Percentiles rank a stretch among this genome's conserved stretches.
Evolutionary conservation across 2,797 vertebrate species (phyloP).

Genomic region (Chromis chromis): DNA sequence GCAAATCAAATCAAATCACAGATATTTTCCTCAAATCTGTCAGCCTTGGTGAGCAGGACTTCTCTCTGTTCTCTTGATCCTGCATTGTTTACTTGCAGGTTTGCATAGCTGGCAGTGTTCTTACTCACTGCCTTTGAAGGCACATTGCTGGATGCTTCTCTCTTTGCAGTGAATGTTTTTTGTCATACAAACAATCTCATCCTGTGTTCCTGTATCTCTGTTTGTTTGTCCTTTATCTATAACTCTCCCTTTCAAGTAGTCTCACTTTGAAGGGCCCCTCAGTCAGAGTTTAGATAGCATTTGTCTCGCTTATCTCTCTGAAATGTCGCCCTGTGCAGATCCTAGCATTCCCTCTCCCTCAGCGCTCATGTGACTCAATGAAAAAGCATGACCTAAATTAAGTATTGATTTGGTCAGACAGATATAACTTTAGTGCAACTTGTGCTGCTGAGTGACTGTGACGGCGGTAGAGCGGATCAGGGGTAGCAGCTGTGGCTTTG

Average conservation of each 20-base stretch:
- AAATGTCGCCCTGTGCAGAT: constrained; percentile 43
- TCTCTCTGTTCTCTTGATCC: neutral
- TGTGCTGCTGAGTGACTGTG: neutral
- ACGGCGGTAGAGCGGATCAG: neutral
- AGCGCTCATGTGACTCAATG: constrained; percentile 3
- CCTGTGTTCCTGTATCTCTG: neutral
- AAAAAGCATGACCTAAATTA: constrained; percentile 34
- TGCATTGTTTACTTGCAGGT: neutral
- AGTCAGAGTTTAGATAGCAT: constrained; percentile 45
- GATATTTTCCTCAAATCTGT: too few species aligned
- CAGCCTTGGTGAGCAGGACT: too few species aligned
- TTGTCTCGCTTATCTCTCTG: constrained; percentile 59
- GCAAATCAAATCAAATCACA: too few species aligned
- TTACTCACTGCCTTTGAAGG: neutral
- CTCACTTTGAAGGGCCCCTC: constrained; percentile 65
- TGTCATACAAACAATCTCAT: neutral
- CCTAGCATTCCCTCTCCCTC: constrained; percentile 26
- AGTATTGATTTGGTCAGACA: constrained; percentile 33
- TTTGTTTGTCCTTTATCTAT: constrained; percentile 52
- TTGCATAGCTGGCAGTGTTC: neutral
- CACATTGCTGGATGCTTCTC: neutral
- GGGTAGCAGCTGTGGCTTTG: constrained; percentile 10
- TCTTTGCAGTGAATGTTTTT: neutral
- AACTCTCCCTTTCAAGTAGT: constrained; percentile 56
- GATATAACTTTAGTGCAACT: constrained; percentile 7